These are phyloP conservation scores for Aporophyla nigra DNA, from an alignment of 2,888 invertebrate species.

Conservation along the genomic window DNA sequence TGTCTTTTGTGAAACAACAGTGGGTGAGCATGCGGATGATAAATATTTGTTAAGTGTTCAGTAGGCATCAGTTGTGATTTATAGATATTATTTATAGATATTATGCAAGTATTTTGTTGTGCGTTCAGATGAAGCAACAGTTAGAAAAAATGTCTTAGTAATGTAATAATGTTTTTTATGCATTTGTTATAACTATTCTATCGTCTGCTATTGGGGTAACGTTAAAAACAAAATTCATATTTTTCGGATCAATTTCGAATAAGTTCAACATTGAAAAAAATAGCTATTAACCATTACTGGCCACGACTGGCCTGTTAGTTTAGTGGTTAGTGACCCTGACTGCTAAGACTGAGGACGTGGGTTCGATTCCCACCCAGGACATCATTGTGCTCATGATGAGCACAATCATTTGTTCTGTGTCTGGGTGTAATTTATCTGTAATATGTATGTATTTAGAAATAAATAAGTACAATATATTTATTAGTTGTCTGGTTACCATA, in stretches of 20 bases:
- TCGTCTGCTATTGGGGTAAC: background rate
- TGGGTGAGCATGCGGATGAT: background rate
- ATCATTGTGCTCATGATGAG: no score
- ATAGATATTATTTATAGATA: no score
- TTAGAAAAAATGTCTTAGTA: background rate
- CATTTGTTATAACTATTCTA: background rate
- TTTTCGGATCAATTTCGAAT: background rate
- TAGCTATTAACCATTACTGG: background rate
- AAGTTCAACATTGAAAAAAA: no score
- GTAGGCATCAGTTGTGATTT: background rate
- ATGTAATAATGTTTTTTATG: background rate
- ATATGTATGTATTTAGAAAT: no score
- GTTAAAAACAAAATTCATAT: background rate
- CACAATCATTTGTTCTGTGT: no score
- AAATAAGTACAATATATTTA: no score
- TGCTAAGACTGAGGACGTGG: no score
- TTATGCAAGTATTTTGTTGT: background rate
- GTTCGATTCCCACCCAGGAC: no score
- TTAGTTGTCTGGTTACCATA: no score
- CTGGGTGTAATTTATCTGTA: no score
- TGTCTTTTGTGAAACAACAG: constrained; percentile 24
- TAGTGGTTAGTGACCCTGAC: no score
- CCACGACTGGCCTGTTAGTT: no score
- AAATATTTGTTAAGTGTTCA: constrained; percentile 2
- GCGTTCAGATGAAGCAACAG: background rate